These are phyloP conservation scores for Pseudomyrmex cubaensis DNA, from an alignment of 1,140 invertebrate genomes.

Conservation along the genomic window DNA sequence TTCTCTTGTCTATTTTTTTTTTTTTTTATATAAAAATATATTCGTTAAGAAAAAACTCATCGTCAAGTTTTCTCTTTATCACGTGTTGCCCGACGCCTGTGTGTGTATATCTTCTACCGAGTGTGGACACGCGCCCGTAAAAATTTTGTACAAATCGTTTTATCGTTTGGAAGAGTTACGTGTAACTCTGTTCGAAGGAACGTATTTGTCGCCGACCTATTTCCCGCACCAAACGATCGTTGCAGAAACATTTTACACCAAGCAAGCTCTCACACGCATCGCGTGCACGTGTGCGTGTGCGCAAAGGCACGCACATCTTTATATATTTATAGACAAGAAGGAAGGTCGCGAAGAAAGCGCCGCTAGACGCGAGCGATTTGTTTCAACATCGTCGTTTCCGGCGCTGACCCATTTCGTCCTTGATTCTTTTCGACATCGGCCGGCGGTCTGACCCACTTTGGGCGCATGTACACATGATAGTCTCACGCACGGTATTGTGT, in stretches of 20 bases:
- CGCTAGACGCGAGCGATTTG: slow-evolving; percentile 68
- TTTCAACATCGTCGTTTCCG: slow-evolving; percentile 76
- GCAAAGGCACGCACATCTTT: not conserved
- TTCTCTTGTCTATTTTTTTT: no score
- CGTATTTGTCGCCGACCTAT: slow-evolving; percentile 66
- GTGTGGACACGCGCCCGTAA: no score
- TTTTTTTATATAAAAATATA: no score
- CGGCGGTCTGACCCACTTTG: slow-evolving; percentile 71
- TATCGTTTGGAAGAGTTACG: not conserved
- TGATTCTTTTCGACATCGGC: slow-evolving; percentile 77
- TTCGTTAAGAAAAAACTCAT: no score
- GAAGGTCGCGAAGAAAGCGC: slow-evolving; percentile 82
- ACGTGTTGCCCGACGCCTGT: no score
- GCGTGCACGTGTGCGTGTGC: slow-evolving; percentile 49
- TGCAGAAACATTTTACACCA: slow-evolving; percentile 59
- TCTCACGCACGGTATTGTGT: slow-evolving; percentile 56
- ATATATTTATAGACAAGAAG: slow-evolving; percentile 76
- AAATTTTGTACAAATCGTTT: slow-evolving; percentile 13
- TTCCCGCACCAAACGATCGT: slow-evolving; percentile 59
- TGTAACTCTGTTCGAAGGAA: slow-evolving; percentile 33
- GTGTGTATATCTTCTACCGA: not conserved
- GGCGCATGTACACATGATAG: slow-evolving; percentile 10
- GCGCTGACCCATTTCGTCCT: slow-evolving; percentile 79
- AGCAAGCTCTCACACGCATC: slow-evolving; percentile 51
- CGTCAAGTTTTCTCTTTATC: no score